These are phyloP conservation scores for Crematogaster levior DNA, from an alignment of 2,888 invertebrate species.

Conservation along the genomic window DNA sequence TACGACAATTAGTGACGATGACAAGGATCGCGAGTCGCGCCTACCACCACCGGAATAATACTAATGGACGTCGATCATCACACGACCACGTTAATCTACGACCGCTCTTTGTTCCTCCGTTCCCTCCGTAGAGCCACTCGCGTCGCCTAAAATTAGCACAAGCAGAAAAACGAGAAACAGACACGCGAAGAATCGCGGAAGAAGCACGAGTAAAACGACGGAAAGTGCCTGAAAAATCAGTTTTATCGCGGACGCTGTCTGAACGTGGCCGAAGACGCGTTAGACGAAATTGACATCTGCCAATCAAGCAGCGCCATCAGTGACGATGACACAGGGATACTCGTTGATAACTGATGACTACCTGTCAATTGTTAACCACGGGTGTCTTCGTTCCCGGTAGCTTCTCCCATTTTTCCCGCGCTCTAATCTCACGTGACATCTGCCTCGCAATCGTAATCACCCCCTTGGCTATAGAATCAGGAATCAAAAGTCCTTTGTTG, in stretches of 20 bases:
- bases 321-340: constrained; percentile 71
- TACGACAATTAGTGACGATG: constrained; percentile 55
- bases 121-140: background rate
- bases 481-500: constrained; percentile 55
- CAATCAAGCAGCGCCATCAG: constrained; percentile 65
- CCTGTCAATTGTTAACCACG: constrained; percentile 59
- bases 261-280: constrained; percentile 48
- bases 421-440: constrained; percentile 38
- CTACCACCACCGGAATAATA: constrained; percentile 45
- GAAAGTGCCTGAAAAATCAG: constrained; percentile 46
- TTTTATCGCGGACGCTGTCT: constrained; percentile 40
- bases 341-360: constrained; percentile 63
- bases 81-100: constrained; percentile 51
- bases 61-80: constrained; percentile 55
- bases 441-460: constrained; percentile 52
- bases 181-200: constrained; percentile 9
- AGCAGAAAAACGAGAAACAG: constrained; percentile 20
- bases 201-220: constrained; percentile 24
- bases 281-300: constrained; percentile 60
- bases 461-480: constrained; percentile 49
- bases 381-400: constrained; percentile 53
- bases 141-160: constrained; percentile 43
- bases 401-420: constrained; percentile 43
- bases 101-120: constrained; percentile 37
- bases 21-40: constrained; percentile 55